Conservation (phyloP, 2,797 vertebrate species). For the Esox masquinongy region DNA sequence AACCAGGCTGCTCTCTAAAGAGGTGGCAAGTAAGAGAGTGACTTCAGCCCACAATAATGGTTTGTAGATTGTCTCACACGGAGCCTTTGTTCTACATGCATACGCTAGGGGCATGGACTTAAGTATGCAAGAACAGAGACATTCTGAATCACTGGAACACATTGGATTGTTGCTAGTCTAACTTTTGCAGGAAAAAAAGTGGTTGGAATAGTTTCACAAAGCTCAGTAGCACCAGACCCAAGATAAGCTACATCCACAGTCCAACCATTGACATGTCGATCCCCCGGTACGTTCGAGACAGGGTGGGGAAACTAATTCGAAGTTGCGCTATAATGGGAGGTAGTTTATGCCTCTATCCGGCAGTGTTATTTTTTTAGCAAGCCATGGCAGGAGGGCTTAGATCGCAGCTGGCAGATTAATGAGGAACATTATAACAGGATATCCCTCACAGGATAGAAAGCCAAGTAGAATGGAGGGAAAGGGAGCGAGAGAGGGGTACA, state of each 20-base stretch:
- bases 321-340: background rate
- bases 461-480: background rate
- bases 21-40: background rate
- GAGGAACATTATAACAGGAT: constrained; percentile 11
- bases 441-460: background rate
- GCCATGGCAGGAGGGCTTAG: background rate
- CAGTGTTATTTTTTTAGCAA: constrained; percentile 4
- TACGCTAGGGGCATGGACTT: background rate
- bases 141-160: background rate
- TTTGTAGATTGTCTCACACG: background rate
- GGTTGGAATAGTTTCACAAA: background rate
- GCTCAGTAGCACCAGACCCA: constrained; percentile 1
- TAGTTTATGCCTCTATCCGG: background rate
- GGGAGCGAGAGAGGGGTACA: background rate
- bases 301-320: background rate
- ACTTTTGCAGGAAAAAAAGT: no score
- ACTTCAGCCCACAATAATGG: constrained; percentile 7
- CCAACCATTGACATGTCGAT: constrained; percentile 14
- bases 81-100: background rate
- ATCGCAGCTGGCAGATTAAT: constrained; percentile 3
- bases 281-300: background rate
- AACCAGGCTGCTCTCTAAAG: no score
- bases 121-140: background rate
- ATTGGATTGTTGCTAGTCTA: no score
- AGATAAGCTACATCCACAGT: constrained; percentile 8